Evolutionary conservation across 2,797 vertebrate species (phyloP).

Genomic region (Apodemus agrarius): DNA sequence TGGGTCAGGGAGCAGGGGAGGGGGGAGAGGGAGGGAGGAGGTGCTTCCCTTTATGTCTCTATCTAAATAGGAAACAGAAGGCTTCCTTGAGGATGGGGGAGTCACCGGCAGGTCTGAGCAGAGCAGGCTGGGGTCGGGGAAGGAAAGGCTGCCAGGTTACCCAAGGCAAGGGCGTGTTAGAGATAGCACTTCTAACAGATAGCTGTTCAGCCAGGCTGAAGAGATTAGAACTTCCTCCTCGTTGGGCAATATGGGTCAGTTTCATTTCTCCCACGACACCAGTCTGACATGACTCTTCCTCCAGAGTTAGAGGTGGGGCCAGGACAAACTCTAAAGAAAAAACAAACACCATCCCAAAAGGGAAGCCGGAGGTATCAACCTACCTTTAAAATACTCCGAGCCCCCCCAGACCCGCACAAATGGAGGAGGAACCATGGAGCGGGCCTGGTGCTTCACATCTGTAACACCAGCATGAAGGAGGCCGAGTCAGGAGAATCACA

Average conservation of each 20-base stretch:
- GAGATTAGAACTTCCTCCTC: conserved; percentile 69
- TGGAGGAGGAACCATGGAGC: no score
- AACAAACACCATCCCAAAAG: background rate
- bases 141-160: background rate
- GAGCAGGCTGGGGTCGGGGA: background rate
- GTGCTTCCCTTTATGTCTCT: background rate
- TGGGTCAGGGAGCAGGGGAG: no score
- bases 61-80: conserved; percentile 80
- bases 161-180: background rate
- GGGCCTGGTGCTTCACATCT: background rate
- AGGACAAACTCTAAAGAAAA: background rate
- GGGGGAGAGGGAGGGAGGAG: no score
- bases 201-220: background rate
- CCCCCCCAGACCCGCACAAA: background rate
- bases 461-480: background rate
- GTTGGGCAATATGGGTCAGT: conserved; percentile 49
- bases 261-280: conserved; percentile 6
- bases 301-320: background rate
- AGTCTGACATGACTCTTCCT: background rate
- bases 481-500: background rate
- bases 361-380: background rate
- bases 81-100: background rate
- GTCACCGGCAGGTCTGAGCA: background rate
- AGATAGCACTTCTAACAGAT: conserved; percentile 10
- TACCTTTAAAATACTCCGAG: background rate